Evolutionary conservation across 2,797 vertebrate genomes (phyloP).

Genomic region (Macrochelys suwanniensis): DNA sequence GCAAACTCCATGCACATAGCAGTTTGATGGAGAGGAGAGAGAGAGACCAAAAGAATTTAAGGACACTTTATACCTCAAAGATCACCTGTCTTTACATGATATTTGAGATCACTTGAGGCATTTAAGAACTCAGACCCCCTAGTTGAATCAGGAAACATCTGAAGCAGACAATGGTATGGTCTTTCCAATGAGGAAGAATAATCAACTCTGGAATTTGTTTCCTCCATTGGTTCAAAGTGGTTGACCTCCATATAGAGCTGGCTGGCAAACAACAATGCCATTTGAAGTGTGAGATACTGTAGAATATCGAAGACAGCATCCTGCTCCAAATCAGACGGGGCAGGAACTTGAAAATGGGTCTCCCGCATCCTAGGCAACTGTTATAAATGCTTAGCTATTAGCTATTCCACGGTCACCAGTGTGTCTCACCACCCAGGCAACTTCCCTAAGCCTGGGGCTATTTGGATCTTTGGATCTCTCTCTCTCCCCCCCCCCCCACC

Average conservation of each 20-base stretch:
- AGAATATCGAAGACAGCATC: neutral
- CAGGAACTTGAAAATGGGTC: neutral
- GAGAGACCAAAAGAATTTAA: neutral
- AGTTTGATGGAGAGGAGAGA: neutral
- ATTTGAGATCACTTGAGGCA: neutral
- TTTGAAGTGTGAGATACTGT: neutral
- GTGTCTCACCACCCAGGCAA: neutral
- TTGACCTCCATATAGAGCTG: neutral
- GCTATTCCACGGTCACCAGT: neutral
- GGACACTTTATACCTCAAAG: neutral
- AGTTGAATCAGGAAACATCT: neutral
- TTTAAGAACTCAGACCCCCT: neutral
- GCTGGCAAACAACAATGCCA: neutral
- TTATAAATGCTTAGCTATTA: neutral
- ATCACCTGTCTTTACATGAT: neutral
- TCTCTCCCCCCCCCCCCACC: too few species aligned
- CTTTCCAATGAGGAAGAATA: neutral
- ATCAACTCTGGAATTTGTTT: neutral
- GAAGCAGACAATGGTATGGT: fast-evolving
- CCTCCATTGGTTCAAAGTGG: neutral
- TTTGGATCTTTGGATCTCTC: neutral
- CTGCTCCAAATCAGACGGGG: neutral
- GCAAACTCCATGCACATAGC: neutral
- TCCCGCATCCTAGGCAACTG: neutral
- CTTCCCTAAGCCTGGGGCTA: neutral